A percentile compares a stretch with the other conserved stretches of the same genome.
phyloP scores from a whole-genome alignment of 37 sponge, comb jelly and placozoan species.

The Haliclona indistincta region DNA sequence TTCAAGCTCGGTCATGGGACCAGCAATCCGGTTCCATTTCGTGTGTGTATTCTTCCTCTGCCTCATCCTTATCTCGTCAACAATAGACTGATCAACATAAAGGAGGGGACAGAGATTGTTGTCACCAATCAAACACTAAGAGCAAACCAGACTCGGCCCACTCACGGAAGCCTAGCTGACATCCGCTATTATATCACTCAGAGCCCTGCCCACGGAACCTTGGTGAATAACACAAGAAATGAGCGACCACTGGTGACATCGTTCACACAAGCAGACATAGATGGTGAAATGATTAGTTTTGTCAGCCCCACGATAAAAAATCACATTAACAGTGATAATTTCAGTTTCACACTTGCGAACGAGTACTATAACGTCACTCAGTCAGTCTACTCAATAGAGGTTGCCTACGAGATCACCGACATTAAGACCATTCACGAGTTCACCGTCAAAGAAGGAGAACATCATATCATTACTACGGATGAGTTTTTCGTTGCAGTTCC shows the following conservation, averaged over 20 bases:
- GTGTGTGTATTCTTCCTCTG: slow-evolving; percentile 49
- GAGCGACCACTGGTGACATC: too few relatives aligned
- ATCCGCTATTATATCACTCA: slow-evolving; percentile 24
- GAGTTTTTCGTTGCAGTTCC: slow-evolving; percentile 38
- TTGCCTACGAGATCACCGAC: too few relatives aligned
- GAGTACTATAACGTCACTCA: slow-evolving; percentile 1
- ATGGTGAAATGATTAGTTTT: slow-evolving; percentile 23
- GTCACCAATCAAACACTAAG: neutral
- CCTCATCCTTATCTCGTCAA: slow-evolving; percentile 22
- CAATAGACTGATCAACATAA: too few relatives aligned
- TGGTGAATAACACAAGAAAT: too few relatives aligned
- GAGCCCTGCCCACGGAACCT: slow-evolving; percentile 40
- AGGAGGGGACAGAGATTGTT: neutral
- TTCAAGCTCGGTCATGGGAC: slow-evolving; percentile 41
- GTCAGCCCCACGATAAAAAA: neutral
- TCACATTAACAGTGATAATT: too few relatives aligned
- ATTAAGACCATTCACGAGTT: slow-evolving; percentile 36
- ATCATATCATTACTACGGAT: slow-evolving; percentile 8
- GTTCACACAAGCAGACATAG: slow-evolving; percentile 53
- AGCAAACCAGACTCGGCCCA: slow-evolving; percentile 26
- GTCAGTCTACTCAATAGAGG: too few relatives aligned
- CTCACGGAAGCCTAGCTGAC: slow-evolving; percentile 1
- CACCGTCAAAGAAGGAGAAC: slow-evolving; percentile 8
- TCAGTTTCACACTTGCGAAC: slow-evolving; percentile 42
- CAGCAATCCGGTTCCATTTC: neutral